phyloP scores from a whole-genome alignment of 2,888 invertebrate genomes.

The Tachystola acroxantha region DNA sequence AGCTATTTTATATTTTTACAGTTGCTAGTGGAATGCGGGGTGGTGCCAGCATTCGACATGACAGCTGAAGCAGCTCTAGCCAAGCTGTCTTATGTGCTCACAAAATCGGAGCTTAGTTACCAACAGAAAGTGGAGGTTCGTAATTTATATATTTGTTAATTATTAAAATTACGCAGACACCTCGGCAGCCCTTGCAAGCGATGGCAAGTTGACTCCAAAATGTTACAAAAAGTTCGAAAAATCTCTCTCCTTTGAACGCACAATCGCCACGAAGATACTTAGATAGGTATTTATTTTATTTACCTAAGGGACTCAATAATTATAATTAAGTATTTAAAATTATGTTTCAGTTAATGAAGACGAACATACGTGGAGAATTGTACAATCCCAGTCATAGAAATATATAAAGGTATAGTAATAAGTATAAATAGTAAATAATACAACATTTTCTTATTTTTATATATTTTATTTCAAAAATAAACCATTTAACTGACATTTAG shows the following conservation, averaged over 20 bases:
- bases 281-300: too few species aligned
- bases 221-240: too few species aligned
- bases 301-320: too few species aligned
- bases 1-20: constrained; percentile 19
- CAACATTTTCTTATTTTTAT: not conserved
- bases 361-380: constrained; percentile 58
- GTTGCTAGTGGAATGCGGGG: constrained; percentile 82
- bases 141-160: too few species aligned
- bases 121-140: constrained; percentile 81
- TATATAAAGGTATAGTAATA: not conserved
- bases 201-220: too few species aligned
- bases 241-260: too few species aligned
- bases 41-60: constrained; percentile 91
- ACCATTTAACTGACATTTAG: constrained; percentile 18
- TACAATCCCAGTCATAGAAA: constrained; percentile 36
- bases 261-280: too few species aligned
- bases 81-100: constrained; percentile 93
- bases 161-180: too few species aligned
- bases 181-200: too few species aligned
- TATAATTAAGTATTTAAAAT: too few species aligned
- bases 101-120: constrained; percentile 83
- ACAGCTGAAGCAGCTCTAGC: constrained; percentile 96
- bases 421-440: not conserved
- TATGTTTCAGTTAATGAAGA: constrained; percentile 63
- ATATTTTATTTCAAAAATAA: constrained; percentile 22